Percentiles rank a stretch among this genome's conserved stretches.
Conservation (phyloP, 2,113 vertebrate species). For the Dendropsophus ebraccatus region DNA sequence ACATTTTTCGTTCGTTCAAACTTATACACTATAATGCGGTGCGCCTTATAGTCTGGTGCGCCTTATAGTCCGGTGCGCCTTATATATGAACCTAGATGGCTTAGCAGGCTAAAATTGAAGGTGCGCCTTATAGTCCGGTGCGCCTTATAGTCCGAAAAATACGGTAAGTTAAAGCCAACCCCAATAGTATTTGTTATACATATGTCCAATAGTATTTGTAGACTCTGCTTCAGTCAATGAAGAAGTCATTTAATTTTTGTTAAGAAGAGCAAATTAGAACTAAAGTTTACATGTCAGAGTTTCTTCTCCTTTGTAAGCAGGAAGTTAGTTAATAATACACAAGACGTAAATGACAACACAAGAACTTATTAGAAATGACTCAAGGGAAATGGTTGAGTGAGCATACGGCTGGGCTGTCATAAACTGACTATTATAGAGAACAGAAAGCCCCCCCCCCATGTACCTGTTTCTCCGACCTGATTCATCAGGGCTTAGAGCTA, state of each 20-base stretch:
- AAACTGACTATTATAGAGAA: background rate
- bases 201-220: background rate
- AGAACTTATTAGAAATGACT: background rate
- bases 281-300: background rate
- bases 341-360: background rate
- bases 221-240: background rate
- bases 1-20: no score
- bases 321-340: background rate
- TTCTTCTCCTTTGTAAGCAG: background rate
- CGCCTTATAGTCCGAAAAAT: no score
- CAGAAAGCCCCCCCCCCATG: background rate
- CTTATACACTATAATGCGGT: no score
- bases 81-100: no score
- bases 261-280: background rate
- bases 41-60: no score
- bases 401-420: background rate
- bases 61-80: no score
- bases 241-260: background rate
- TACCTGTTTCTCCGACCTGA: background rate
- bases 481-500: background rate
- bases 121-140: no score
- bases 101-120: no score
- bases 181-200: no score
- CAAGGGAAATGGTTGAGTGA: background rate
- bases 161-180: no score